phyloP scores from a whole-genome alignment of 2,888 invertebrate genomes.

The Exephanes ischioxanthus region DNA sequence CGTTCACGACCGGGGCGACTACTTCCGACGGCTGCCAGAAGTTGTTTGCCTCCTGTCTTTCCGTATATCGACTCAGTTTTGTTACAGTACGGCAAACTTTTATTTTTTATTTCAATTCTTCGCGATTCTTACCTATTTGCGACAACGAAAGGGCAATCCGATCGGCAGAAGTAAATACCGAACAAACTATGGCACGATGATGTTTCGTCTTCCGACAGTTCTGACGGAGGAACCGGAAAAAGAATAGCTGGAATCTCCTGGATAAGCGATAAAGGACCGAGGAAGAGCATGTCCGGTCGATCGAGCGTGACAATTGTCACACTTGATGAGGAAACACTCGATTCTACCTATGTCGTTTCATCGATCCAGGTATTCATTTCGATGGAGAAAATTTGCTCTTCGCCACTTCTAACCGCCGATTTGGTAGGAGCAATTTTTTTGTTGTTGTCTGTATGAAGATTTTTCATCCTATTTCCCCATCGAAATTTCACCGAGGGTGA shows the following conservation, averaged over 20 bases:
- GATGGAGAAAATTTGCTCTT: too few species aligned
- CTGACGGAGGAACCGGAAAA: not conserved
- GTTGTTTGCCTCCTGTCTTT: slow-evolving; percentile 33
- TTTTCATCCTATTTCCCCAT: not conserved
- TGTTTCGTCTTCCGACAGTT: not conserved
- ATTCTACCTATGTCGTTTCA: too few species aligned
- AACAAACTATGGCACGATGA: not conserved
- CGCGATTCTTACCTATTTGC: not conserved
- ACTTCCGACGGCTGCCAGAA: slow-evolving; percentile 64
- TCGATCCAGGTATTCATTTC: too few species aligned
- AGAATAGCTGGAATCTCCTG: not conserved
- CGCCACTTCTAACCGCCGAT: too few species aligned
- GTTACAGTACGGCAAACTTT: slow-evolving; percentile 21
- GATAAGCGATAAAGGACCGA: not conserved
- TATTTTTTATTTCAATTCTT: not conserved
- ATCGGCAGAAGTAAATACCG: not conserved
- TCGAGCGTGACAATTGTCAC: not conserved
- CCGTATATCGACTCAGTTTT: slow-evolving; percentile 16
- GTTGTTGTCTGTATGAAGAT: not conserved
- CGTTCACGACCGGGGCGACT: slow-evolving; percentile 41
- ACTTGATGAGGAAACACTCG: not conserved
- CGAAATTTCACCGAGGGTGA: slow-evolving; percentile 2
- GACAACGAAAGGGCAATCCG: not conserved
- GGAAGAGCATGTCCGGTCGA: not conserved
- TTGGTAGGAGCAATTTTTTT: too few species aligned